These are phyloP conservation scores for Notamacropus eugenii DNA, from an alignment of 2,797 vertebrate genomes.

Conservation along the genomic window DNA sequence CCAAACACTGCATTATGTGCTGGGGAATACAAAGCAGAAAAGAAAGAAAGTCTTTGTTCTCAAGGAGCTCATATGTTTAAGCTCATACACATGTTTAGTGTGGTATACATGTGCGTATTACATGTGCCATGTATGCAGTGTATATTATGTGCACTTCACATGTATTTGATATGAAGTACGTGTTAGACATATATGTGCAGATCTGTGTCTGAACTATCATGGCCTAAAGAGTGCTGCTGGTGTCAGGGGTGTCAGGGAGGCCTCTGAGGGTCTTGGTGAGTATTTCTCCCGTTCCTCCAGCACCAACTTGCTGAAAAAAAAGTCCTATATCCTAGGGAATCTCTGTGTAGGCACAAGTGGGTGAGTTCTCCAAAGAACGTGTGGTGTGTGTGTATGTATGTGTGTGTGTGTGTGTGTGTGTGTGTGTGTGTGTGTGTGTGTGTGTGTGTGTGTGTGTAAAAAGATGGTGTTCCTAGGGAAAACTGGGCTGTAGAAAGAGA, in stretches of 20 bases:
- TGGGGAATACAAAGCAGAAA: background rate
- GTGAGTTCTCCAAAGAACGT: background rate
- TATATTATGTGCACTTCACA: background rate
- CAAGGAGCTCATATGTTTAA: background rate
- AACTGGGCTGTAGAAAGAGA: background rate
- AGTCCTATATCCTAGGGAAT: background rate
- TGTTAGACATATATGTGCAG: background rate
- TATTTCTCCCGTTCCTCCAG: background rate
- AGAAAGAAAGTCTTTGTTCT: background rate
- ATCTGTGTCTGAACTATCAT: background rate
- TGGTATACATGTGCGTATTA: background rate
- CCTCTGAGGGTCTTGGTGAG: background rate
- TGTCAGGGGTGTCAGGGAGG: background rate
- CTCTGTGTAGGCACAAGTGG: background rate
- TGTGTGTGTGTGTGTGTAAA: background rate
- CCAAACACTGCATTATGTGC: background rate
- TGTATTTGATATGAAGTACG: background rate
- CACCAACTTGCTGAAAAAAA: background rate
- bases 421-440: background rate
- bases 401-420: background rate
- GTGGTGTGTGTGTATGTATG: no score
- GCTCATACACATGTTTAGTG: background rate
- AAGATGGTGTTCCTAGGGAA: background rate
- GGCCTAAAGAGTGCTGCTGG: background rate
- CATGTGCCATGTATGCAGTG: background rate